Base-by-base conservation (phyloP, 2,113 vertebrate species). In the Ariopsis seemanni region DNA sequence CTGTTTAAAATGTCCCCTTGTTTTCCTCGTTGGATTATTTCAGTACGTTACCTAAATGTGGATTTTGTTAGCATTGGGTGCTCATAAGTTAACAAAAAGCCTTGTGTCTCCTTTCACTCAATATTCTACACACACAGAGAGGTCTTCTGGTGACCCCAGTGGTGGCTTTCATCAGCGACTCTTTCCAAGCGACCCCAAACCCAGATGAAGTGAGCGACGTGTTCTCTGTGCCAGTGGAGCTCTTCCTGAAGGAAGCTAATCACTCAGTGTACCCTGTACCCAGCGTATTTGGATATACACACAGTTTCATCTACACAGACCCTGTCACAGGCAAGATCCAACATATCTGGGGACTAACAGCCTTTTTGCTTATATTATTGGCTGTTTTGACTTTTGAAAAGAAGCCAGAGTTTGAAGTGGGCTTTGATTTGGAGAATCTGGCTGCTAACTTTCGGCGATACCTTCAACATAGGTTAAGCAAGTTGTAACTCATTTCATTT, bases 331-430 rank as follows among this genome's bases (percentile, higher is more conserved):
- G 92, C 4, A 88, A 0, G n/a, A 89, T 91, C 0, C 96, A 96
- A 90, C 92, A 84, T 2, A 97, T 99, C 87, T 97, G 94, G 94
- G 98, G 98, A 10, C 90, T 99, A 5, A 99, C 97, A 1, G 97
- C 97, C 1, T 85, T 91, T 15, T 75, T 97, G 7, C 96, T 96
- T 8, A 30, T 97, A 7, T 30, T 97, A 17, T 92, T 96, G 2
- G 95, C 97, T n/a, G 91, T 93, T 53, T 92, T 97, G 0, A 88
- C 95, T 87, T 94, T 96, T 27, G 90, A 82, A 57, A 90, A 94
- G 71, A 95, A 90, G 62, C 96, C 97, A 0, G 93, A 95, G 1
- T 98, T 97, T 94, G 93, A 96, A 55, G 84, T 95, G 27, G 93
- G 90, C 9, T 97, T 95, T 93, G 93, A 97, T 91, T 81, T 94